Evolutionary conservation across 2,113 vertebrate genomes (phyloP), one percentile per base, ranked within the genome.

Genomic region (Engystomops pustulosus): DNA sequence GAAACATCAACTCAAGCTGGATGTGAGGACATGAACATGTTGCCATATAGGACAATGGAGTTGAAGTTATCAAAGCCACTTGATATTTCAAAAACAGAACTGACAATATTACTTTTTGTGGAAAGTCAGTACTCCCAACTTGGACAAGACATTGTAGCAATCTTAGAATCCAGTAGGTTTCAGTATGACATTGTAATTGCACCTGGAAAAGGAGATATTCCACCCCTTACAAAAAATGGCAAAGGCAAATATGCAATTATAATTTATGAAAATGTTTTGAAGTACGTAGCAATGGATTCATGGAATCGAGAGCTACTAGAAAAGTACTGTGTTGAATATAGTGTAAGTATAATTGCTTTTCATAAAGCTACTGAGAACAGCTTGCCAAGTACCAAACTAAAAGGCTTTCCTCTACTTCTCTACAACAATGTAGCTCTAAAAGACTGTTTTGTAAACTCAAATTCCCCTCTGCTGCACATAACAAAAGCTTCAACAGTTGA

Each of bases 121-220:
- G 98, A 99, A 86, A 99, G 97, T 79, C 98, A 99, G 81, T 99
- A 99, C 86, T 99, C 98, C 12, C 98, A 98, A 88, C 92, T 99
- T 10, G 98, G 98, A 17, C 98, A 98, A 91, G 98, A 99, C 79
- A 97, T 99, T 74, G 89, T 98, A 86, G 96, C 96, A 69, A 96
- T 98, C 81, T 88, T 99, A 1, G 98, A 99, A 89, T 98, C 98
- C 34, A 97, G 97, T 80, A 94, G 94, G 78, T 99, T 97, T 88
- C 96, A 87, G 67, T 97, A 98, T 88, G 96, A 96, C 47, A 95
- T 98, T 91, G 96, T 98, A 88, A 98, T 99, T 5, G 95, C 96
- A 0, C 96, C 97, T 1, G 95, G 96, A 11, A 98, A 98, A 87
- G 98, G 98, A 2, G 97, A 98, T 84, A 95, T 99, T 36, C 98